These are phyloP conservation scores for Acanthiza pusilla DNA, from an alignment of 2,797 vertebrate species.

Conservation along the genomic window DNA sequence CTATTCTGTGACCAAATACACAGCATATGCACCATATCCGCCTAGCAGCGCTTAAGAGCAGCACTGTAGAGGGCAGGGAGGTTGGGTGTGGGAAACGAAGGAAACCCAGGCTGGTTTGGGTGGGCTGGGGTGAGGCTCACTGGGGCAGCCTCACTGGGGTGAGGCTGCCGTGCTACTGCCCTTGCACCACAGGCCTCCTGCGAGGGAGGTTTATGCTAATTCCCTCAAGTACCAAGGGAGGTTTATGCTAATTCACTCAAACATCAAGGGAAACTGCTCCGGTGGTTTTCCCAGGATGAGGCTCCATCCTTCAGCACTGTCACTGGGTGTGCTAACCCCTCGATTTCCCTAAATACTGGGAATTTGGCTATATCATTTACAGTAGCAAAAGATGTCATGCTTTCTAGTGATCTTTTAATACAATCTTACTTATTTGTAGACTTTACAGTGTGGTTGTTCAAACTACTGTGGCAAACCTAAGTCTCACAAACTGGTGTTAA, in stretches of 20 bases:
- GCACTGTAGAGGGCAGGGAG: neutral
- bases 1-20: neutral
- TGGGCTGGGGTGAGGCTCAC: fast-evolving
- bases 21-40: too few relatives aligned
- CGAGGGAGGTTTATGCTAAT: neutral
- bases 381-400: neutral
- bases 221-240: neutral
- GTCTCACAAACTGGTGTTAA: neutral
- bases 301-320: neutral
- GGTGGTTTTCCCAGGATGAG: neutral
- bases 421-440: neutral
- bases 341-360: neutral
- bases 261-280: neutral
- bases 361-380: neutral
- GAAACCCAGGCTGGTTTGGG: neutral
- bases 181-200: fast-evolving
- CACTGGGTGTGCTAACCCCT: neutral
- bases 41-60: fast-evolving
- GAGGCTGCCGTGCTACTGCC: neutral
- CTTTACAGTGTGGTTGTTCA: neutral
- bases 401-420: neutral
- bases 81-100: neutral
- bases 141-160: too few relatives aligned
- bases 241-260: neutral
- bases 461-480: neutral